A percentile compares a stretch with the other conserved stretches of the same genome.
Conservation (phyloP, 2,797 vertebrate genomes). For the Pelobates cultripes region DNA sequence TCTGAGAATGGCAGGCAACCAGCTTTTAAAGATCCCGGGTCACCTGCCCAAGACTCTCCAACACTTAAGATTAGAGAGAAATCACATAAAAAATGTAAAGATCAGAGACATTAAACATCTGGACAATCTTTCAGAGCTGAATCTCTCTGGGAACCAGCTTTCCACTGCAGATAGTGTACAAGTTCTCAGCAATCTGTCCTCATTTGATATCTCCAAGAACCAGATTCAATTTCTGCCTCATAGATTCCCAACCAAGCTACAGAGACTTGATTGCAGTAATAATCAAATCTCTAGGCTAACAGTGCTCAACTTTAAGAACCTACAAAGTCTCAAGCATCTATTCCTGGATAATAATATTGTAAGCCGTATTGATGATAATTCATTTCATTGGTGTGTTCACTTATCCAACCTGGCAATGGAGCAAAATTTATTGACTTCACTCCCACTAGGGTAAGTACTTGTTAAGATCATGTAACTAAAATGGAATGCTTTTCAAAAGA, state of each 20-base stretch:
- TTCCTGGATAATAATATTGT: conserved; percentile 80
- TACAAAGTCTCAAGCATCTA: conserved; percentile 76
- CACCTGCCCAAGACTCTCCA: conserved; percentile 74
- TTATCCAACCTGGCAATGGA: conserved; percentile 79
- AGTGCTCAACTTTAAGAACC: conserved; percentile 69
- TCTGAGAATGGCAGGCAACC: conserved; percentile 76
- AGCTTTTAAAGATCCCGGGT: conserved; percentile 71
- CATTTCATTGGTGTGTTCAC: conserved; percentile 72
- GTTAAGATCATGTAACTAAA: neutral
- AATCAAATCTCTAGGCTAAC: conserved; percentile 75
- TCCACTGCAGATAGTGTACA: conserved; percentile 74
- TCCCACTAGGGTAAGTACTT: conserved; percentile 73
- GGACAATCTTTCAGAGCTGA: conserved; percentile 73
- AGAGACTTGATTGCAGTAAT: conserved; percentile 79
- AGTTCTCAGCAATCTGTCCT: conserved; percentile 72
- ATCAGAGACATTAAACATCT: conserved; percentile 73
- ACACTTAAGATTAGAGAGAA: conserved; percentile 77
- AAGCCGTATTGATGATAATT: conserved; percentile 72
- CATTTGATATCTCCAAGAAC: conserved; percentile 76
- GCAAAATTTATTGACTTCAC: conserved; percentile 75
- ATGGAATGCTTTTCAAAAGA: neutral
- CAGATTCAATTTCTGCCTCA: conserved; percentile 71
- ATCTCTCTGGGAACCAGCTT: conserved; percentile 75
- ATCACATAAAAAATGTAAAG: conserved; percentile 71
- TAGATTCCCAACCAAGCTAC: conserved; percentile 70